A percentile compares a stretch with the other conserved stretches of the same genome.
Evolutionary conservation across 1,140 invertebrate genomes (phyloP).

Genomic region (Oryctes rhinoceros): DNA sequence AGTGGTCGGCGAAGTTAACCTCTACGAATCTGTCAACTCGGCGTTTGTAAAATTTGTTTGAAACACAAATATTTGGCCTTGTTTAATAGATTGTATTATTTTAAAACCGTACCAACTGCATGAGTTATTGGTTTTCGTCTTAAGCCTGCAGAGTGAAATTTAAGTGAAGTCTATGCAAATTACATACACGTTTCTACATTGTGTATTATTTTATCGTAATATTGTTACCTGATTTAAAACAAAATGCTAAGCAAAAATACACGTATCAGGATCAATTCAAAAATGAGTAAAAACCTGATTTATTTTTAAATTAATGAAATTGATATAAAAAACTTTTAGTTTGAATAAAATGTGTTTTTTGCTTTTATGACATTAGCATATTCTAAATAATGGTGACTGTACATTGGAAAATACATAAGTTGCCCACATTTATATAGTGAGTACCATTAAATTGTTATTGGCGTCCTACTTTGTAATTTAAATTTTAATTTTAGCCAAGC

Average conservation of each 20-base stretch:
- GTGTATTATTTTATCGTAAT: too few relatives aligned
- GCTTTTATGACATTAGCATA: conserved; percentile 1
- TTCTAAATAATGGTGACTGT: conserved; percentile 52
- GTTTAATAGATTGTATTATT: not conserved
- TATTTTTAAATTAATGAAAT: not conserved
- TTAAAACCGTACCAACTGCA: too few relatives aligned
- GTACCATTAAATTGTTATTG: not conserved
- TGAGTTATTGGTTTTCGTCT: too few relatives aligned
- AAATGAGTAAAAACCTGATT: too few relatives aligned
- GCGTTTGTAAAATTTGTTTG: not conserved
- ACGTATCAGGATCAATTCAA: too few relatives aligned
- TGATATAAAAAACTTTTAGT: not conserved
- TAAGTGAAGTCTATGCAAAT: too few relatives aligned
- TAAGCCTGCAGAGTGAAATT: too few relatives aligned
- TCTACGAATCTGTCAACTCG: too few relatives aligned
- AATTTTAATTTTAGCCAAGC: conserved; percentile 50
- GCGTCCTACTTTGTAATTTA: not conserved
- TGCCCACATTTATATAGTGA: conserved; percentile 53
- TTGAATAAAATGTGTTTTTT: not conserved
- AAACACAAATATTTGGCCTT: not conserved
- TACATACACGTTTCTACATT: too few relatives aligned
- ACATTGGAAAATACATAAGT: conserved; percentile 52
- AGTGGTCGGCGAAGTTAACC: too few relatives aligned
- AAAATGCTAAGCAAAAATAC: too few relatives aligned
- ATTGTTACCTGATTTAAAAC: too few relatives aligned